A percentile compares a stretch with the other conserved stretches of the same genome.
These are phyloP conservation scores for Sebastes elongatus DNA, from an alignment of 2,797 vertebrate genomes.

Conservation along the genomic window DNA sequence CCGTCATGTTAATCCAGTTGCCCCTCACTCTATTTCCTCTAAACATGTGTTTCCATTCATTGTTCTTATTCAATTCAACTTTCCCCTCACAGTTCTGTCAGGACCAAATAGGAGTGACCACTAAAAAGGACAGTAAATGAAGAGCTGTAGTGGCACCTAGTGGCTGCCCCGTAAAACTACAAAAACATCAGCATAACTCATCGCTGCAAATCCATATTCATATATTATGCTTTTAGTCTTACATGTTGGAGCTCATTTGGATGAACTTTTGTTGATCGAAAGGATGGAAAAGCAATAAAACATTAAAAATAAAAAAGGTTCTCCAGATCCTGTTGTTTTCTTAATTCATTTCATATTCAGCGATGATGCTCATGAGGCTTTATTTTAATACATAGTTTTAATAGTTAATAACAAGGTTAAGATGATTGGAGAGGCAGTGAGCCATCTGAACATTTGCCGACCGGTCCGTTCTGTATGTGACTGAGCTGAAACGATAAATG, in stretches of 20 bases:
- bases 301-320: neutral
- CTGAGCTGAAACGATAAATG: no score
- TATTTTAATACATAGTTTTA: neutral
- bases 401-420: no score
- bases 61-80: neutral
- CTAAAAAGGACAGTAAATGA: neutral
- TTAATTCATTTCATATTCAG: neutral
- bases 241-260: neutral
- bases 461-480: no score
- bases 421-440: no score
- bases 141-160: neutral
- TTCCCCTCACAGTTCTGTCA: neutral
- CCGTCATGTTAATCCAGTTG: neutral
- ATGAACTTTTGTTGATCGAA: slow-evolving; percentile 23
- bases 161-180: neutral
- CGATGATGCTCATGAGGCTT: neutral
- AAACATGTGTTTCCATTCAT: neutral
- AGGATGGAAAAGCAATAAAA: slow-evolving; percentile 8
- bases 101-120: neutral
- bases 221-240: neutral
- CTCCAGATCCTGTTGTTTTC: neutral
- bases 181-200: neutral
- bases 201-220: neutral
- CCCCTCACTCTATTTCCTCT: neutral
- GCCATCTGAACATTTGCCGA: no score